A percentile compares a stretch with the other conserved stretches of the same genome.
Evolutionary conservation across 2,797 vertebrate species (phyloP).

Genomic region (Setipinna tenuifilis): DNA sequence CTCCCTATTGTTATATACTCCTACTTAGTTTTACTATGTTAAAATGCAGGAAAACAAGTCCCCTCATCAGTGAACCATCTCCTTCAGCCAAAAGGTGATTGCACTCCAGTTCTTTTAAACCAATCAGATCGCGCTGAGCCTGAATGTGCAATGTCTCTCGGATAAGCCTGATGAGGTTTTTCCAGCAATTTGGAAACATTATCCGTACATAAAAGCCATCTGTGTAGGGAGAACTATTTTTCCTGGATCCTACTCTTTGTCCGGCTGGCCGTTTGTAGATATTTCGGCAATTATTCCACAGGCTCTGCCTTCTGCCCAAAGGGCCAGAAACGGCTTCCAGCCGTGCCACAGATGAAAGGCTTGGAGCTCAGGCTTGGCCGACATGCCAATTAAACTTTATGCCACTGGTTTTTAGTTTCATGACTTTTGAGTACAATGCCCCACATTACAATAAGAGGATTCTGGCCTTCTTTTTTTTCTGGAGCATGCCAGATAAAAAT

Average conservation of each 20-base stretch:
- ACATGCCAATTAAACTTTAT: slow-evolving; percentile 60
- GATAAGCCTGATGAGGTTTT: slow-evolving; percentile 39
- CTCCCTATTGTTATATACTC: background rate
- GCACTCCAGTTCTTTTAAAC: slow-evolving; percentile 6
- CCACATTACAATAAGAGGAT: slow-evolving; percentile 66
- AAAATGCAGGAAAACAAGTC: background rate
- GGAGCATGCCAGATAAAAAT: slow-evolving; percentile 72
- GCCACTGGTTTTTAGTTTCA: slow-evolving; percentile 58
- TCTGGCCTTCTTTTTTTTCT: slow-evolving; percentile 66
- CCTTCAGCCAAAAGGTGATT: slow-evolving; percentile 11
- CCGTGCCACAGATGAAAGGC: slow-evolving; percentile 49
- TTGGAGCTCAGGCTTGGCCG: slow-evolving; percentile 46
- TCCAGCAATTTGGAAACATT: slow-evolving; percentile 55
- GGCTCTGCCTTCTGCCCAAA: slow-evolving; percentile 51
- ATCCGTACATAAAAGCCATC: slow-evolving; percentile 62
- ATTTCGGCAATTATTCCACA: slow-evolving; percentile 64
- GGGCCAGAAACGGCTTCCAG: slow-evolving; percentile 59
- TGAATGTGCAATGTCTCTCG: slow-evolving; percentile 34
- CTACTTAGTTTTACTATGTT: background rate
- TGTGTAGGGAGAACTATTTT: slow-evolving; percentile 56
- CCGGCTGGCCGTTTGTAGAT: slow-evolving; percentile 64
- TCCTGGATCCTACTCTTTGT: slow-evolving; percentile 53
- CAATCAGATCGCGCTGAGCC: slow-evolving; percentile 35
- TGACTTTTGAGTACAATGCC: slow-evolving; percentile 65
- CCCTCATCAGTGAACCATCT: background rate